phyloP scores from a whole-genome alignment of 2,113 vertebrate species.

The Galeopterus variegatus region DNA sequence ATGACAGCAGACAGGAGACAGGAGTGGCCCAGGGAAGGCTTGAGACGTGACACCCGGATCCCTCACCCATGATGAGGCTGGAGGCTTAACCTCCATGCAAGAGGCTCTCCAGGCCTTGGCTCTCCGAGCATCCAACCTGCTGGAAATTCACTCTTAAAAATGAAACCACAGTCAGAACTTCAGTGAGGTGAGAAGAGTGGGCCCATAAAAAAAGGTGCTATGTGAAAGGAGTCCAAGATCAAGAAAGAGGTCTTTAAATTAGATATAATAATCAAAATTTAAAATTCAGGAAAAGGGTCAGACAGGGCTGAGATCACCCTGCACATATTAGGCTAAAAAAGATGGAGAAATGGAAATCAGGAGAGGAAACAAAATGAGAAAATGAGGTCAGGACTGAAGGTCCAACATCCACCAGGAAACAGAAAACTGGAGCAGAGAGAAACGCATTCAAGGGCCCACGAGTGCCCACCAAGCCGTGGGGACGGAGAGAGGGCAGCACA shows the following conservation, averaged over 20 bases:
- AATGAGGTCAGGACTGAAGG: background rate
- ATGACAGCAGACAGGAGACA: background rate
- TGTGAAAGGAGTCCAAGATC: background rate
- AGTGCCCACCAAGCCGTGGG: background rate
- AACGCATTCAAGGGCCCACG: background rate
- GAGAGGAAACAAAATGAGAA: background rate
- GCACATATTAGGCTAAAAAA: background rate
- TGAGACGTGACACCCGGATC: fast-evolving
- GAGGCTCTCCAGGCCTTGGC: background rate
- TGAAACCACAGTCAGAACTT: too few relatives aligned
- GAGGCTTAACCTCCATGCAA: background rate
- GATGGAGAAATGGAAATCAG: background rate
- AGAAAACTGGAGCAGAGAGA: background rate
- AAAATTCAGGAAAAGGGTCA: background rate
- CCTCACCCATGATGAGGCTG: background rate
- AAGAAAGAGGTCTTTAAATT: background rate
- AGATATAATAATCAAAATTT: background rate
- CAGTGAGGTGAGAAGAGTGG: background rate
- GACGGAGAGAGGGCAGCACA: background rate
- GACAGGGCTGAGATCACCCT: background rate
- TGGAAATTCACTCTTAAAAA: background rate
- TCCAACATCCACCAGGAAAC: background rate
- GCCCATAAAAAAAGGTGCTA: background rate
- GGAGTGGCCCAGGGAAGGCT: background rate
- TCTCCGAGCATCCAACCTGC: background rate